A percentile compares a stretch with the other conserved stretches of the same genome.
Evolutionary conservation across 30 jellyfish, hydroid and myxozoan genomes (phyloP).

Genomic region (Chrysaora quinquecirrha): DNA sequence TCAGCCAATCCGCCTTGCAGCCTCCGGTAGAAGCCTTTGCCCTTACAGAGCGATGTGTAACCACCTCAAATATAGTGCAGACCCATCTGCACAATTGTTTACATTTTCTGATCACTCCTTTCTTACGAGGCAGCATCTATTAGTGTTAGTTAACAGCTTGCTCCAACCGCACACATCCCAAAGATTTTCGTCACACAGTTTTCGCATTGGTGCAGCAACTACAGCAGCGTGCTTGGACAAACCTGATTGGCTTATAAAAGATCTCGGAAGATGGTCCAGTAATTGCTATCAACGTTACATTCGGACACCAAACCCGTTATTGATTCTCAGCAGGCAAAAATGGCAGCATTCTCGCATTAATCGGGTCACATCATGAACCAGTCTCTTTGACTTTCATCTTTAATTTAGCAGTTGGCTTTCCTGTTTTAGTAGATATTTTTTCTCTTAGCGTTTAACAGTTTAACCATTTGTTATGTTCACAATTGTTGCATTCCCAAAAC

Average conservation of each 20-base stretch:
- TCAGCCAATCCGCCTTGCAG: not conserved
- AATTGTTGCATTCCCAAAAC: too few relatives aligned
- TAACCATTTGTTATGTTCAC: too few relatives aligned
- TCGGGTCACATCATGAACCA: too few relatives aligned
- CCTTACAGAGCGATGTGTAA: not conserved
- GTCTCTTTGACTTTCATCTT: too few relatives aligned
- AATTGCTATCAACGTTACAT: not conserved
- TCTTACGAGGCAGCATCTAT: not conserved
- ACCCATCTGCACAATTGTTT: not conserved
- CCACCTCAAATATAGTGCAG: not conserved
- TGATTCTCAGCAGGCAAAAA: too few relatives aligned
- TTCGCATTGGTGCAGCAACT: not conserved
- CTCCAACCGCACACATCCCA: not conserved
- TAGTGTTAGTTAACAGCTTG: not conserved
- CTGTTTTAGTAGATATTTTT: too few relatives aligned
- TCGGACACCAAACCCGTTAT: not conserved
- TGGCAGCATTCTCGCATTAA: too few relatives aligned
- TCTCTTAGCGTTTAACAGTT: too few relatives aligned
- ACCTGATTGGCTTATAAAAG: not conserved
- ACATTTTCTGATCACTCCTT: not conserved
- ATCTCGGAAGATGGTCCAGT: not conserved
- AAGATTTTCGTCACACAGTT: not conserved
- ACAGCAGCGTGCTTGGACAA: not conserved
- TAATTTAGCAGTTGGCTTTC: too few relatives aligned
- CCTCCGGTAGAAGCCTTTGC: not conserved